Base-by-base conservation (phyloP, 2,113 vertebrate genomes). In the Lonchura striata region DNA sequence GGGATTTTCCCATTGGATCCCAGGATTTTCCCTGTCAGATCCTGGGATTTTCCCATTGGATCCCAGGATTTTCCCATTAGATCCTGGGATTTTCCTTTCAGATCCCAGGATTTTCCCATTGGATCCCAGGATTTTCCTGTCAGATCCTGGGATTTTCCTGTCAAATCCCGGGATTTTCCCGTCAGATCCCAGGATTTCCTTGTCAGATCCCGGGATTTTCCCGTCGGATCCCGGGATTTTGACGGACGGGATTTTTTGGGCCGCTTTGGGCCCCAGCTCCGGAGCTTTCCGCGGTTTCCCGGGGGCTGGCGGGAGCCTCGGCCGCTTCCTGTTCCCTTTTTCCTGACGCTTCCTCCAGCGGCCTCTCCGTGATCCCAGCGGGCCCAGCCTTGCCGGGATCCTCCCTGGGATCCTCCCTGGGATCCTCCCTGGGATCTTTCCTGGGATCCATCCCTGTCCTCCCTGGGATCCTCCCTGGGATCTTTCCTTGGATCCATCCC, bases 21-120 rank as follows among this genome's bases (percentile, higher is more conserved):
- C 2, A 5, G 19, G 7, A 56, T 56, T 56, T 56, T 15, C 24
- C 19, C 46, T 9, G n/a, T 20, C 44, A 46, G 47, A 49, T 49
- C 47, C 47, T 3, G 11, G 22, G 22, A 49, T 49, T 49, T 19
- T 21, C 12, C 22, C 39, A 0, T 6, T 4, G 7, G 44, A 61
- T 50, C 23, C 57, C 8, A 4, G 75, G 11, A 41, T 63, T 77
- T 33, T 9, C 21, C 46, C 13, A 6, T 23, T 22, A 47, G 21
- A 47, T 47, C 11, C 20, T 3, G 3, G 46, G 20, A 22, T 47
- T 7, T 49, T 2, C 39, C 60, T 0, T 0, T 39, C 3, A 6
- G 9, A 35, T 59, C n/a, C 56, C 1, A 2, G 9, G 9, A 35
- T 24, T n/a, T 57, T 10, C 13, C 56, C 1, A 1, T 24, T 9